Percentiles rank a stretch among this genome's conserved stretches.
phyloP scores from a whole-genome alignment of 2,797 vertebrate genomes.

The Podarcis siculus region DNA sequence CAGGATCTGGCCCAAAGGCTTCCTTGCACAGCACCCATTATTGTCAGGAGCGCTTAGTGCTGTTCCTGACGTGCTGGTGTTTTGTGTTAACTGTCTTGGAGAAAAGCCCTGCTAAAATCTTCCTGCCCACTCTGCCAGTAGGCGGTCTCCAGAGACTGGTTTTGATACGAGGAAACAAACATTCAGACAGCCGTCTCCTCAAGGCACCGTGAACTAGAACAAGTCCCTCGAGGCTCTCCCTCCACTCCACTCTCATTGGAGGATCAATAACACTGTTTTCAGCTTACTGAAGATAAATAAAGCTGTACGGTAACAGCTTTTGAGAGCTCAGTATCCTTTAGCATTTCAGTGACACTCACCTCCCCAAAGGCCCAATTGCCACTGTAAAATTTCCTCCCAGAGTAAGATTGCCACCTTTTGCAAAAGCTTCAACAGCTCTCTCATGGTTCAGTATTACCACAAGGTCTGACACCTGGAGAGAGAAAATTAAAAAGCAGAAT shows the following conservation, averaged over 20 bases:
- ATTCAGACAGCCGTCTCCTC: neutral
- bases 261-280: neutral
- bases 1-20: neutral
- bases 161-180: neutral
- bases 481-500: neutral
- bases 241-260: neutral
- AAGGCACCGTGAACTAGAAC: neutral
- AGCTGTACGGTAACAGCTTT: neutral
- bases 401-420: conserved; percentile 95
- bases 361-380: conserved; percentile 92
- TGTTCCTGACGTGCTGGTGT: neutral
- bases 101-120: neutral
- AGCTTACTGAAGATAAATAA: neutral
- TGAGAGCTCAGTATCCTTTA: neutral
- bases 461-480: conserved; percentile 90
- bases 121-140: neutral
- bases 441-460: conserved; percentile 96
- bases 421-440: conserved; percentile 93
- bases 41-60: neutral
- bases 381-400: conserved; percentile 95
- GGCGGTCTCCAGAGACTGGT: neutral
- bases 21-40: neutral
- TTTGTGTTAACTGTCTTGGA: neutral
- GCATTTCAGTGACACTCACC: conserved; percentile 75
- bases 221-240: neutral